Percentiles rank a stretch among this genome's conserved stretches.
Conservation (phyloP, 2,888 invertebrate species). For the Polyommatus iphigenia region DNA sequence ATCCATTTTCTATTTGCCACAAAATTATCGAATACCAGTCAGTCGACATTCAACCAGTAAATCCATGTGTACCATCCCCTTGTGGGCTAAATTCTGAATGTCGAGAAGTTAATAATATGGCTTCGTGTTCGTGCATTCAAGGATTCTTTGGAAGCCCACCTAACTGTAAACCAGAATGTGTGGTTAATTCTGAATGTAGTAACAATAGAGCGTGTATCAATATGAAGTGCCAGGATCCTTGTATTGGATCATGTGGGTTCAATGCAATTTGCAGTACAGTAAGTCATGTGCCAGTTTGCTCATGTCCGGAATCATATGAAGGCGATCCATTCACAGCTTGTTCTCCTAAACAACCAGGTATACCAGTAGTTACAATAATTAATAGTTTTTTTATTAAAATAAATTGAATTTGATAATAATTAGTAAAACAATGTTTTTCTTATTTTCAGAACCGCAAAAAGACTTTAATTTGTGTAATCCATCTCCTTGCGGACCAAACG, state of each 20-base stretch:
- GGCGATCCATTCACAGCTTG: slow-evolving; percentile 89
- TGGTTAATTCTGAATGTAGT: slow-evolving; percentile 86
- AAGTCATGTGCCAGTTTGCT: slow-evolving; percentile 88
- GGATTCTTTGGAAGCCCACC: slow-evolving; percentile 86
- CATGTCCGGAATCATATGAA: slow-evolving; percentile 81
- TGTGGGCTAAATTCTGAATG: slow-evolving; percentile 88
- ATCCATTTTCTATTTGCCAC: slow-evolving; percentile 81
- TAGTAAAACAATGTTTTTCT: slow-evolving; percentile 26
- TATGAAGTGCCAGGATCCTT: slow-evolving; percentile 89
- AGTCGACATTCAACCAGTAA: slow-evolving; percentile 48
- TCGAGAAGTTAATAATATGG: slow-evolving; percentile 70
- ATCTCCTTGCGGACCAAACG: slow-evolving; percentile 89
- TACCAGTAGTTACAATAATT: not conserved
- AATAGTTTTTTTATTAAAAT: not conserved
- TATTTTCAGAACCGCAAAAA: slow-evolving; percentile 57
- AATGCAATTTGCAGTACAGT: slow-evolving; percentile 87
- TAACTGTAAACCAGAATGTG: slow-evolving; percentile 87
- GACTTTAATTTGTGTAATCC: slow-evolving; percentile 84
- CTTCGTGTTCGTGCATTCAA: slow-evolving; percentile 84
- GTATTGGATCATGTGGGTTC: slow-evolving; percentile 87
- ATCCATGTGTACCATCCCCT: slow-evolving; percentile 88
- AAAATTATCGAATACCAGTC: slow-evolving; percentile 55
- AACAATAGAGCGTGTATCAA: slow-evolving; percentile 87
- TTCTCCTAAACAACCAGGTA: slow-evolving; percentile 75
- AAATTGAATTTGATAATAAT: not conserved